Percentiles rank a stretch among this genome's conserved stretches.
These are phyloP conservation scores for Neoascia interrupta DNA, from an alignment of 2,888 invertebrate genomes.

Conservation along the genomic window DNA sequence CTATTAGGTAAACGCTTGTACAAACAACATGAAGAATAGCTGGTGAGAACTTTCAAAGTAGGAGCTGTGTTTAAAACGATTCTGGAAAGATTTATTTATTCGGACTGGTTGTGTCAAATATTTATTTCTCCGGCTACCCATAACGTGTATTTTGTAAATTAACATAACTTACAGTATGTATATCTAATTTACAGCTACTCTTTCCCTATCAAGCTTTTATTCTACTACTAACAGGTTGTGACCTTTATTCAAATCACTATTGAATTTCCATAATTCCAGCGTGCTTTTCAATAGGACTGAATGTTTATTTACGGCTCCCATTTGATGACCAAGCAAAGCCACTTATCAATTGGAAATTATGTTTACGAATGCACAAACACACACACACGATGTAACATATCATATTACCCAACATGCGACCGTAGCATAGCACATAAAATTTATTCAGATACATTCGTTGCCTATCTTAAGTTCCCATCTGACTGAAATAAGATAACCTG, in stretches of 20 bases:
- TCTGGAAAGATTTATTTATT: no score
- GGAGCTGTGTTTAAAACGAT: no score
- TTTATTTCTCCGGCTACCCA: no score
- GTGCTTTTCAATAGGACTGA: slow-evolving; percentile 10
- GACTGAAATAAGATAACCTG: slow-evolving; percentile 35
- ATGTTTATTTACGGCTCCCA: slow-evolving; percentile 18
- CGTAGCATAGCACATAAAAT: background rate
- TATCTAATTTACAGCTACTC: background rate
- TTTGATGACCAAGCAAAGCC: background rate
- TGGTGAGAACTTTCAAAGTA: no score
- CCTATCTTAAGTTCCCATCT: slow-evolving; percentile 40
- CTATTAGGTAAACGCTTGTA: no score
- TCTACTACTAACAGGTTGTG: slow-evolving; percentile 41
- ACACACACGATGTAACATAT: slow-evolving; percentile 25
- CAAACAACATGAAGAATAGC: no score
- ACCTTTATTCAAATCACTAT: slow-evolving; percentile 42
- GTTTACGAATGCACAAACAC: background rate
- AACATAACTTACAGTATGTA: slow-evolving; percentile 17
- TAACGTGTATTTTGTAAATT: no score
- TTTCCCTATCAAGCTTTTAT: slow-evolving; percentile 11
- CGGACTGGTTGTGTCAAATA: no score
- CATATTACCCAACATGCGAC: background rate
- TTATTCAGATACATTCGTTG: slow-evolving; percentile 22
- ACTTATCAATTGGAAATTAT: slow-evolving; percentile 30
- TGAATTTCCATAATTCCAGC: slow-evolving; percentile 25